Percentiles rank a stretch among this genome's conserved stretches.
These are phyloP conservation scores for Ashinkailepas kermadecensis DNA, from an alignment of 2,888 invertebrate species.

Conservation along the genomic window DNA sequence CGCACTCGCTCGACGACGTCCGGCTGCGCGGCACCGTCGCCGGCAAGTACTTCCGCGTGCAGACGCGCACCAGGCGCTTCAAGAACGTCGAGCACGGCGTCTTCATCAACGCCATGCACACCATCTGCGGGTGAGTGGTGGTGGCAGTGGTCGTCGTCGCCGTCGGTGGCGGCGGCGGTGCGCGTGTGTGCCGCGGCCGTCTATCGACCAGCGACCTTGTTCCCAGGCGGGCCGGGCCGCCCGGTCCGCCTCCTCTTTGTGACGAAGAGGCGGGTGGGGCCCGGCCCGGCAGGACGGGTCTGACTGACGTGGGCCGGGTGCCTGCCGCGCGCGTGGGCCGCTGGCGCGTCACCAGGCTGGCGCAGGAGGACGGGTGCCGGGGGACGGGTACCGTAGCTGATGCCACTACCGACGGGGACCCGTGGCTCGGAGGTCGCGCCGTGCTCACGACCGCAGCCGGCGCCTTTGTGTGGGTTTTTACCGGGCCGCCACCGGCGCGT, in stretches of 20 bases:
- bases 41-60: neutral
- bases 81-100: neutral
- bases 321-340: too few relatives aligned
- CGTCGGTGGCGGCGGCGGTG: neutral
- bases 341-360: too few relatives aligned
- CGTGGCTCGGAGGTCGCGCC: neutral
- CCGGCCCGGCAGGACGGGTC: neutral
- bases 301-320: too few relatives aligned
- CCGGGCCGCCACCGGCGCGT: neutral
- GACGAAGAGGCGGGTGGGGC: neutral
- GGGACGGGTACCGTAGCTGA: too few relatives aligned
- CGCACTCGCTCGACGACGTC: neutral
- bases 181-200: neutral
- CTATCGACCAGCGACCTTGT: slow-evolving; percentile 9
- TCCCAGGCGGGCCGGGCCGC: neutral
- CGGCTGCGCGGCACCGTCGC: neutral
- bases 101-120: slow-evolving; percentile 13
- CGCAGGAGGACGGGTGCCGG: too few relatives aligned
- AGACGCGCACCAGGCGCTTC: slow-evolving; percentile 12
- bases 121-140: neutral
- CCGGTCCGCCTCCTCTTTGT: neutral
- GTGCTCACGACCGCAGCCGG: neutral
- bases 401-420: neutral
- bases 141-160: neutral
- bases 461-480: slow-evolving; percentile 3